Base-by-base conservation (phyloP, 1,140 invertebrate genomes). In the Epicauta chinensis region DNA sequence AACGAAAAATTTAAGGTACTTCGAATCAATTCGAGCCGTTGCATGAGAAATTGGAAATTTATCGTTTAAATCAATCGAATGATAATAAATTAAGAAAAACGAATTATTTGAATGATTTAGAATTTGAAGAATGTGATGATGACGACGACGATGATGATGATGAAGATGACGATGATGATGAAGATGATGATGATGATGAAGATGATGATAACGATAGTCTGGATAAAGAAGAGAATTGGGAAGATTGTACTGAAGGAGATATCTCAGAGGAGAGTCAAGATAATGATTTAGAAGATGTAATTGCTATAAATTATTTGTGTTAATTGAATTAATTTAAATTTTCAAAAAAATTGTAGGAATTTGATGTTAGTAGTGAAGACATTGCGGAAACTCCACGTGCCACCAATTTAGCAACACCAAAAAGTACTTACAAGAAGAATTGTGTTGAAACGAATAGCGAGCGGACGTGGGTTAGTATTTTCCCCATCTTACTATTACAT, bases 61-160 rank as follows among this genome's bases (percentile, higher is more conserved):
- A 38, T 34, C 55, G 57, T 36, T 23, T 37, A 39, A 41, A 16
- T 48, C 54, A 60, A 51, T 43, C 53, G 16, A 58, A 56, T 32
- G 49, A 53, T 15, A 59, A 36, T n/a, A n/a, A n/a, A n/a, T n/a
- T n/a, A 41, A 30, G 39, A 46, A 67, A 67, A 47, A 54, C 56
- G n/a, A 55, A 56, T 49, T 65, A 65, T 56, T 58, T 66, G 35
- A 64, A 65, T 60, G 61, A 67, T 57, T 45, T 68, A 56, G 62
- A 59, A n/a, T 59, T 68, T 32, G 63, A 65, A 36, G 57, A 59
- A 43, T 63, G 58, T 41, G 59, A 60, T 14, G 58, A 60, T 42
- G 42, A 62, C 29, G 53, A 62, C 29, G 53, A 23, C 34, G 52
- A 52, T 13, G 51, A 55, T 11, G 53, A 60, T 34, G 51, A 53